phyloP scores from a whole-genome alignment of 2,797 vertebrate species.

The Cryptoblepharus egeriae region DNA sequence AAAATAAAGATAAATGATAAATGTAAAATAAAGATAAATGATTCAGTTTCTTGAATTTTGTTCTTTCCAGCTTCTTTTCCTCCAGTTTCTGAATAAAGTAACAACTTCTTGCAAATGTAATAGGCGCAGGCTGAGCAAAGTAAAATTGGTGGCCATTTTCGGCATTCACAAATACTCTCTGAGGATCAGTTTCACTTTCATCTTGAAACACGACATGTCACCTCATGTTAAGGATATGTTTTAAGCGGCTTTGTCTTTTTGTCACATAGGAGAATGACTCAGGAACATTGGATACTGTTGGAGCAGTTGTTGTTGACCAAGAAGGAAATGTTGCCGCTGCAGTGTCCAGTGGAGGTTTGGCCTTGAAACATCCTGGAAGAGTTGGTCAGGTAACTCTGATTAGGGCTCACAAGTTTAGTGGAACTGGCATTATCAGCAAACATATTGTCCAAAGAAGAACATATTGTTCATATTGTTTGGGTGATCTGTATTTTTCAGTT shows the following conservation, averaged over 20 bases:
- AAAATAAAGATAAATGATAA: neutral
- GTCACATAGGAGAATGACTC: conserved; percentile 83
- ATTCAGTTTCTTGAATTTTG: neutral
- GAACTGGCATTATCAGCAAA: neutral
- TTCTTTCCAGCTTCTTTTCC: neutral
- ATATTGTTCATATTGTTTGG: too few relatives aligned
- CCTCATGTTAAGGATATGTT: neutral
- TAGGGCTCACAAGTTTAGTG: neutral
- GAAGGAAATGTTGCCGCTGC: conserved; percentile 98
- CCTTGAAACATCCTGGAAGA: conserved; percentile 97
- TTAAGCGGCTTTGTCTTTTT: conserved; percentile 54
- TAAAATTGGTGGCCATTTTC: neutral
- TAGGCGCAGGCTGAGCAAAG: neutral
- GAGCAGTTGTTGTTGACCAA: conserved; percentile 94
- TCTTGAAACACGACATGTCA: neutral
- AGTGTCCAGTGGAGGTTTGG: conserved; percentile 97
- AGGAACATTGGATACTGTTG: conserved; percentile 93
- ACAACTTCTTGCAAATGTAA: too few relatives aligned
- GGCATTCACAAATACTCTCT: neutral
- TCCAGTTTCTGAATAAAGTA: neutral
- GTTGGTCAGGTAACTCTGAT: conserved; percentile 89
- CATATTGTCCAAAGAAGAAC: neutral
- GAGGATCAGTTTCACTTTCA: neutral
- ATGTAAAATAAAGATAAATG: neutral
- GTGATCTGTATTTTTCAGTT: neutral